Percentiles rank a stretch among this genome's conserved stretches.
Conservation (phyloP, 1,140 invertebrate genomes). For the Orchestia grillus region DNA sequence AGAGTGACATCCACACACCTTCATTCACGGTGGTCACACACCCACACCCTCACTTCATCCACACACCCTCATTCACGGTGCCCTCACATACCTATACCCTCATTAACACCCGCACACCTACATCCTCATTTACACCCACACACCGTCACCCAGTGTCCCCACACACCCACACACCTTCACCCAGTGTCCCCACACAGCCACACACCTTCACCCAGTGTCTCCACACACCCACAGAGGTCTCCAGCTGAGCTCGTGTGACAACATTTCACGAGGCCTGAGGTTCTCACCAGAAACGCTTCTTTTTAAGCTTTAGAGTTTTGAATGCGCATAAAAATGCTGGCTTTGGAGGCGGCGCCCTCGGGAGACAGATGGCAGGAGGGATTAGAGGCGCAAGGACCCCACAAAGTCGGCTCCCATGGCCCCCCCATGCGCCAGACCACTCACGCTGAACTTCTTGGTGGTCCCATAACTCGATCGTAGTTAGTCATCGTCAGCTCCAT, state of each 20-base stretch:
- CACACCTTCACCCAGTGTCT: no score
- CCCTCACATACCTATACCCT: no score
- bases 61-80: no score
- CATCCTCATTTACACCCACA: no score
- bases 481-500: conserved; percentile 30
- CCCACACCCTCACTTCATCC: no score
- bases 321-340: not conserved
- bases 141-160: no score
- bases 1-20: not conserved
- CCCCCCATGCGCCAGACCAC: not conserved
- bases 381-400: not conserved
- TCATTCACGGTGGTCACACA: no score
- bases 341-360: conserved; percentile 11
- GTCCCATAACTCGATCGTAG: conserved; percentile 25
- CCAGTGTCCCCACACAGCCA: no score
- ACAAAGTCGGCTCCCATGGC: not conserved
- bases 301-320: not conserved
- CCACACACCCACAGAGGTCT: no score
- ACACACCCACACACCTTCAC: no score
- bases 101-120: no score
- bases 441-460: not conserved
- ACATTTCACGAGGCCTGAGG: not conserved
- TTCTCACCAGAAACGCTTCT: conserved; percentile 15
- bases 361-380: conserved; percentile 28
- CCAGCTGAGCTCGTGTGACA: not conserved